Evolutionary conservation across 2,888 invertebrate genomes (phyloP).

Genomic region (Spisula subtruncata): DNA sequence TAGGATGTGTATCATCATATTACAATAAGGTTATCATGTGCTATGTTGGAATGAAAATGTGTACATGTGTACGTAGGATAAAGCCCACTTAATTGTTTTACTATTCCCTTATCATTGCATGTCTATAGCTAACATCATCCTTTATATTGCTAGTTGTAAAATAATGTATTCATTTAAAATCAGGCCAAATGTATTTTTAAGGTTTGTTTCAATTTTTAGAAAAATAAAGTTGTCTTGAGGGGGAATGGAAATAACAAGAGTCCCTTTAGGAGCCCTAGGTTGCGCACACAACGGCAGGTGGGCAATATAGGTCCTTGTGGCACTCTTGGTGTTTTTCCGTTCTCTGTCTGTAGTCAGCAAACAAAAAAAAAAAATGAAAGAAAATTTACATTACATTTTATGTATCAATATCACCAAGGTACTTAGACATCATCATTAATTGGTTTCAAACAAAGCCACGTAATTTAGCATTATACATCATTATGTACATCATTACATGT

Average conservation of each 20-base stretch:
- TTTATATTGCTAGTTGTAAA: not conserved
- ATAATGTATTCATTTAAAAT: not conserved
- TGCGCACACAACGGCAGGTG: no score
- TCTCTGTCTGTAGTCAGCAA: no score
- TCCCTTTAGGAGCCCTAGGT: no score
- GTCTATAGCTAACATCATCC: not conserved
- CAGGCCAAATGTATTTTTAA: no score
- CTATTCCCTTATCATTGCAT: not conserved
- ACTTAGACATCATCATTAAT: not conserved
- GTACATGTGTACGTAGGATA: not conserved
- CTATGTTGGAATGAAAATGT: not conserved
- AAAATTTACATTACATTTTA: no score
- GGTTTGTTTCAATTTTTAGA: no score
- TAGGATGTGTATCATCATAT: not conserved
- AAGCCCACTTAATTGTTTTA: not conserved
- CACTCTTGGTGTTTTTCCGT: no score
- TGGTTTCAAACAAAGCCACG: not conserved
- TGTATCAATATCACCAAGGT: not conserved
- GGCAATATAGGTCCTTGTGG: no score
- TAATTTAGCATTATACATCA: not conserved
- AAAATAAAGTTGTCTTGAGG: no score
- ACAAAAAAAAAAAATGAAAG: no score
- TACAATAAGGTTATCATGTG: not conserved
- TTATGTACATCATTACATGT: no score
- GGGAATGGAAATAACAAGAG: no score